phyloP scores from a whole-genome alignment of 1,140 invertebrate genomes.

The Onthophagus taurus region DNA sequence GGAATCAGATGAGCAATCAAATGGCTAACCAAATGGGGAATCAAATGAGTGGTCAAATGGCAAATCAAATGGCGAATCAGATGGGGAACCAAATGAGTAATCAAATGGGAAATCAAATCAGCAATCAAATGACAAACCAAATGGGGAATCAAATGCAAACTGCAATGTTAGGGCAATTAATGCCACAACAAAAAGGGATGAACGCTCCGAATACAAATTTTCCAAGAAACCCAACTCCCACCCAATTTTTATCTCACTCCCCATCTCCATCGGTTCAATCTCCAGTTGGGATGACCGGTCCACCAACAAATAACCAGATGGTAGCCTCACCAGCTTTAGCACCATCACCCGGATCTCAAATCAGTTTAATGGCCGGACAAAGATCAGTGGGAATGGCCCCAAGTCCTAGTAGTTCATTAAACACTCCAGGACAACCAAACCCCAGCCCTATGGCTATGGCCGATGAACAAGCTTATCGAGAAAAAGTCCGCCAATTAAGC shows the following conservation, averaged over 20 bases:
- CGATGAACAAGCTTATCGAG: slow-evolving; percentile 83
- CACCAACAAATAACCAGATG: slow-evolving; percentile 49
- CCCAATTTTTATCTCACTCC: slow-evolving; percentile 58
- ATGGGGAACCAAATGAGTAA: slow-evolving; percentile 31
- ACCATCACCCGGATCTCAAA: slow-evolving; percentile 57
- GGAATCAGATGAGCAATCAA: slow-evolving; percentile 36
- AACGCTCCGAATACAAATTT: slow-evolving; percentile 23
- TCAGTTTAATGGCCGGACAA: slow-evolving; percentile 41
- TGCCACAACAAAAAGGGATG: too few relatives aligned
- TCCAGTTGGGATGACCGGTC: slow-evolving; percentile 51
- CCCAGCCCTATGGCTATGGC: slow-evolving; percentile 55
- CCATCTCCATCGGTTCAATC: slow-evolving; percentile 61
- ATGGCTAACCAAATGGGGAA: slow-evolving; percentile 16
- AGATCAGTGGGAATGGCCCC: slow-evolving; percentile 56
- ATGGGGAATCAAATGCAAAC: slow-evolving; percentile 45
- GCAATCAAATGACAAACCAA: slow-evolving; percentile 32
- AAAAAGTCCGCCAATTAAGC: slow-evolving; percentile 83
- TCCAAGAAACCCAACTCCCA: slow-evolving; percentile 50
- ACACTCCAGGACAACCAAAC: slow-evolving; percentile 66
- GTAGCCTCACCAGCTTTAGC: slow-evolving; percentile 60
- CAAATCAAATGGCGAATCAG: slow-evolving; percentile 42
- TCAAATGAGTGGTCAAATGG: slow-evolving; percentile 42
- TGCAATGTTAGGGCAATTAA: slow-evolving; percentile 20
- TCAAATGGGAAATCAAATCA: slow-evolving; percentile 39
- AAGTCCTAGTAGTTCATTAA: slow-evolving; percentile 70